Conservation (phyloP, 2,113 vertebrate species). For the Falcunculus frontatus region DNA sequence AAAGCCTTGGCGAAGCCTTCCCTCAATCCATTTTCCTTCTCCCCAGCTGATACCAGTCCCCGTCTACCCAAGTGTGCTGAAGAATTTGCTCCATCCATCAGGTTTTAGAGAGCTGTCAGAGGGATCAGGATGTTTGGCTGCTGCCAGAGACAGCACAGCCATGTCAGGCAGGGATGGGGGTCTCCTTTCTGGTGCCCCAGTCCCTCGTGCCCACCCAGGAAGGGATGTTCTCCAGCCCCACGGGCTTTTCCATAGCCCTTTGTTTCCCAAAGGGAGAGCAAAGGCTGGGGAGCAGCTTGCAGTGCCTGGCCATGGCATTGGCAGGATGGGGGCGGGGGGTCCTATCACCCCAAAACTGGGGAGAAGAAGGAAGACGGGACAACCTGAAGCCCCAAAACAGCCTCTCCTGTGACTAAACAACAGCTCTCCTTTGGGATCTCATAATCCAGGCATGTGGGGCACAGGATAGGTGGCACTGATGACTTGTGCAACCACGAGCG, state of each 20-base stretch:
- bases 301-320: no score
- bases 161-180: fast-evolving
- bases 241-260: background rate
- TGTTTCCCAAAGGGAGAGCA: background rate
- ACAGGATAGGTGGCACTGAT: no score
- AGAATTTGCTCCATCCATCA: conserved; percentile 33
- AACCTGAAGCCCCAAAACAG: background rate
- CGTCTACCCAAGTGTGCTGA: background rate
- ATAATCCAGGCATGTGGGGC: background rate
- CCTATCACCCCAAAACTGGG: background rate
- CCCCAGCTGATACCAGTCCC: conserved; percentile 14
- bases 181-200: background rate
- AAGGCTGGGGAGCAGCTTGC: background rate
- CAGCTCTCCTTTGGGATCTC: background rate
- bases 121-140: background rate
- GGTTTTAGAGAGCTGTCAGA: background rate
- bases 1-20: conserved; percentile 56
- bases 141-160: background rate
- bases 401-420: background rate
- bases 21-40: conserved; percentile 53
- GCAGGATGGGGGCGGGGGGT: background rate
- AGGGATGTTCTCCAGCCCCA: background rate
- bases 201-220: background rate
- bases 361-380: background rate
- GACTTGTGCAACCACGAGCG: background rate